Conservation (phyloP, 2,113 vertebrate species). For the Lathamus discolor region DNA sequence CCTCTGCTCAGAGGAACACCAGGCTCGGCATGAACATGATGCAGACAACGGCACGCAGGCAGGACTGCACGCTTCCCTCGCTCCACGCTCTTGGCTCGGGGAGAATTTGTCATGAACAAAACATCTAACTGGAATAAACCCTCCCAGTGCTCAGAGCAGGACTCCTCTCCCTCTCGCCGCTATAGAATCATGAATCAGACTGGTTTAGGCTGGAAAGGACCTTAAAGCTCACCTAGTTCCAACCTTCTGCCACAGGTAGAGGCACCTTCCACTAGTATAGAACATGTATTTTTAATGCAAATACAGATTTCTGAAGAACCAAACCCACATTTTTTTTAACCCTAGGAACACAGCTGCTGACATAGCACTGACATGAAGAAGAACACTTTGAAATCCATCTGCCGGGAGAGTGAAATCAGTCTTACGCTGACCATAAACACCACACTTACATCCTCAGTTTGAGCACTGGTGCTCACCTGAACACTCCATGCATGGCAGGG, state of each 20-base stretch:
- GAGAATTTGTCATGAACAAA: background rate
- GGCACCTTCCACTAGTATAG: background rate
- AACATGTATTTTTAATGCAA: constrained; percentile 47
- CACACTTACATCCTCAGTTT: background rate
- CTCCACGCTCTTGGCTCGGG: background rate
- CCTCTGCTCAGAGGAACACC: background rate
- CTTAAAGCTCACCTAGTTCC: background rate
- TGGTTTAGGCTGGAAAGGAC: background rate
- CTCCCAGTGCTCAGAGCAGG: background rate
- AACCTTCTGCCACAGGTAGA: background rate
- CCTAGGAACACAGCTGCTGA: background rate
- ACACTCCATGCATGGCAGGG: background rate
- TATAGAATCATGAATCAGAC: background rate
- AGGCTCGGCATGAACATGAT: background rate
- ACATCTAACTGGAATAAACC: background rate
- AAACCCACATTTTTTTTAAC: background rate
- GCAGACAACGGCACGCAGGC: background rate
- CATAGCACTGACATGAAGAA: background rate
- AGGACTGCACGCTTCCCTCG: background rate
- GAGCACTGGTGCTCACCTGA: constrained; percentile 19
- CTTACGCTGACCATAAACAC: background rate
- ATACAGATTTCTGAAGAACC: background rate
- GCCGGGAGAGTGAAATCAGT: background rate
- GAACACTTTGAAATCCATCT: background rate
- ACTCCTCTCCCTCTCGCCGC: background rate